Evolutionary conservation across 2,113 vertebrate genomes (phyloP).

Genomic region (Microcebus jonahi): DNA sequence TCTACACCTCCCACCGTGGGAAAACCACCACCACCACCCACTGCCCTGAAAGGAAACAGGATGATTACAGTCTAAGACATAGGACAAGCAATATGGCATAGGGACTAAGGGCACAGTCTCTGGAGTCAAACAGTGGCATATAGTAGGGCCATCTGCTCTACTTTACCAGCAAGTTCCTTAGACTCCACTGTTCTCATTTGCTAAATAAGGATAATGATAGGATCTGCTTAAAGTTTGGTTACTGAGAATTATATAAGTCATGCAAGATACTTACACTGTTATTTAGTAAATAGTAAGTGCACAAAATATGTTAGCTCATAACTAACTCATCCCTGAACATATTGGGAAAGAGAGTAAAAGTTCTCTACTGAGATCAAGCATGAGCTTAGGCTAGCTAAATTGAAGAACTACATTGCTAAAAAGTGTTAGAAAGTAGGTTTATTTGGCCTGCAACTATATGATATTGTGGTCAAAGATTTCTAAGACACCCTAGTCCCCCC

Average conservation of each 20-base stretch:
- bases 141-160: neutral
- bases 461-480: neutral
- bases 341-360: neutral
- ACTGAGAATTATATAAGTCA: neutral
- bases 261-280: neutral
- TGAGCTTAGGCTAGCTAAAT: neutral
- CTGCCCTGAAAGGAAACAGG: neutral
- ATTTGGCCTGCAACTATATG: neutral
- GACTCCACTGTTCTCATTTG: neutral
- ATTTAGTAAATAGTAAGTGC: slow-evolving; percentile 15
- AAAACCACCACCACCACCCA: neutral
- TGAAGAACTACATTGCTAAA: neutral
- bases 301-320: slow-evolving; percentile 31
- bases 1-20: neutral
- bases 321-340: neutral
- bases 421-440: neutral
- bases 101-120: neutral
- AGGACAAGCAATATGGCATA: neutral
- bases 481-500: neutral
- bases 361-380: neutral
- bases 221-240: neutral
- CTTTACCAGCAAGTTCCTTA: neutral
- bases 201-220: neutral
- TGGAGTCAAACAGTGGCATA: neutral
- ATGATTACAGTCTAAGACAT: neutral